Conservation (phyloP, 2,113 vertebrate genomes). For the Spea multiplicata region DNA sequence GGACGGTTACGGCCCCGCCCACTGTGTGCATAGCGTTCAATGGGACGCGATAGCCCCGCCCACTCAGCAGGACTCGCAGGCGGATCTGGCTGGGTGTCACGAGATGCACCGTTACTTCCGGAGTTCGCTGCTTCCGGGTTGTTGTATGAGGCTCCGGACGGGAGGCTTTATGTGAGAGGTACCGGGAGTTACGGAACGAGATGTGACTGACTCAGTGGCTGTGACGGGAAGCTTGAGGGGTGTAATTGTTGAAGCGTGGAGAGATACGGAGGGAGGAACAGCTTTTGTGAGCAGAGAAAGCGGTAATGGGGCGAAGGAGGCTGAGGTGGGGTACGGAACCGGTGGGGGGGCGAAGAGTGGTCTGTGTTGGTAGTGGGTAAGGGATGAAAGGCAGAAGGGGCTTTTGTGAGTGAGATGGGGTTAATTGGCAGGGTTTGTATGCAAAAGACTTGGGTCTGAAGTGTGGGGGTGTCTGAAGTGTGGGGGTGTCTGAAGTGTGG, state of each 20-base stretch:
- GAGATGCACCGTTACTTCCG: conserved; percentile 3
- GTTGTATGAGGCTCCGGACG: conserved; percentile 1
- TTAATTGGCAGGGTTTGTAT: too few relatives aligned
- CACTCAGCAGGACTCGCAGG: neutral
- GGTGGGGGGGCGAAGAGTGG: neutral
- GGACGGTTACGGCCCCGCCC: too few relatives aligned
- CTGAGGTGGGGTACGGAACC: neutral
- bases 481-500: too few relatives aligned
- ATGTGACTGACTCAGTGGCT: too few relatives aligned
- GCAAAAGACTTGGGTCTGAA: too few relatives aligned
- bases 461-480: too few relatives aligned
- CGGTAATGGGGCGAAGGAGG: neutral
- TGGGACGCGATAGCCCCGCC: neutral
- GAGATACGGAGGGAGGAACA: neutral
- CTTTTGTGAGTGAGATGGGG: too few relatives aligned
- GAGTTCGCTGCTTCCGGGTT: conserved; percentile 19
- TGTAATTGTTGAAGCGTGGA: neutral
- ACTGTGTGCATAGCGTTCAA: too few relatives aligned
- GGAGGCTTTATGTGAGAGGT: neutral
- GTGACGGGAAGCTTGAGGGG: neutral
- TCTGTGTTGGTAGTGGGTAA: too few relatives aligned
- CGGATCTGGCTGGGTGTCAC: neutral
- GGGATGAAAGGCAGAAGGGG: too few relatives aligned
- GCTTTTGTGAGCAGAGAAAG: neutral
- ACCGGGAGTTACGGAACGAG: neutral